Evolutionary conservation across 2,888 invertebrate species (phyloP), one percentile per base, ranked within the genome.

Genomic region (Ectemnius lituratus): DNA sequence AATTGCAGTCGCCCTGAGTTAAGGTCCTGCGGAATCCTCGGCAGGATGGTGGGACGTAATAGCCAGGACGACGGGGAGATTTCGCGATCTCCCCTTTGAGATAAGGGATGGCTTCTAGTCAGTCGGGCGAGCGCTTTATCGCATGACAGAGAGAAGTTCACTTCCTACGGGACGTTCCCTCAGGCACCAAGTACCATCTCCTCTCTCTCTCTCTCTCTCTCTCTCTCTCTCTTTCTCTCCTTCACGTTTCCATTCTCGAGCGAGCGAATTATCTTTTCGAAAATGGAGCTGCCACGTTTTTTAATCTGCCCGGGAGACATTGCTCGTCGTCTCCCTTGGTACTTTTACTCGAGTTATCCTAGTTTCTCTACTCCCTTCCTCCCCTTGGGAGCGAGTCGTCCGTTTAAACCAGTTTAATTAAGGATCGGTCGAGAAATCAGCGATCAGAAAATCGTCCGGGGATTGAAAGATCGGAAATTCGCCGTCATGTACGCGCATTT

Each of bases 31-130:
- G 37, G 37, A 37, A 37, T 37, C 37, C 37, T 8, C 37, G 37
- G 37, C 37, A 37, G 37, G 37, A 8, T 37, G 37, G 8, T 37
- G 8, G 37, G 37, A 37, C 37, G 37, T 37, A 37, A 37, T 37
- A 37, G 16, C 52, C 52, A 52, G 16, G 16, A 52, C n/a, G n/a
- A 58, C 16, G 16, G 20, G 27, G 23, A 49, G 62, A 23, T 49
- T 62, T 62, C 52, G 62, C 49, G 62, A 62, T 62, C 62, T 62
- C 23, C 27, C 23, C 49, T 49, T 62, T 49, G 62, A 62, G 47
- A 62, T 49, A 52, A 52, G 52, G 16, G 52, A 52, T 14, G 52
- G 52, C 16, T 52, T 52, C 52, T 52, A 14, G n/a, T 52, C 52
- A 16, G 52, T 52, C 52, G 52, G 52, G 16, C 16, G 52, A 16